phyloP scores from a whole-genome alignment of 1,140 invertebrate genomes.

The Monochamus saltuarius region DNA sequence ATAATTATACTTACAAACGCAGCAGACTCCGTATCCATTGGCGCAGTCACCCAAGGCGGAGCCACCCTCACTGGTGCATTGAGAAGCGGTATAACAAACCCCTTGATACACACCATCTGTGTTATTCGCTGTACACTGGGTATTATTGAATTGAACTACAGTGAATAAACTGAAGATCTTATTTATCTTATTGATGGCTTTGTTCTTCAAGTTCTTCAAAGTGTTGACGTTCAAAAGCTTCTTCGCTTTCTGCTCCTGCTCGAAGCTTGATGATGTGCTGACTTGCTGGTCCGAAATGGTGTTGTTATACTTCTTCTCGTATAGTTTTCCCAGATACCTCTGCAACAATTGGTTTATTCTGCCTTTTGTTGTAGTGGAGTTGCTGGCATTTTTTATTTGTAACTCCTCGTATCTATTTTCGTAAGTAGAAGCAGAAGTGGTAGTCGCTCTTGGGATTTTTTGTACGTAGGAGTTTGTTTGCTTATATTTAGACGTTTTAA shows the following conservation, averaged over 20 bases:
- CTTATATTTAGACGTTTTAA: slow-evolving; percentile 16
- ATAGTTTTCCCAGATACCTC: slow-evolving; percentile 37
- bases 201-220: slow-evolving; percentile 39
- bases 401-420: slow-evolving; percentile 19
- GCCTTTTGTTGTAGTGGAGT: slow-evolving; percentile 12
- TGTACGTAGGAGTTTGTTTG: slow-evolving; percentile 17
- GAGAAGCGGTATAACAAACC: slow-evolving; percentile 65
- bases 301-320: slow-evolving; percentile 27
- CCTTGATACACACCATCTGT: slow-evolving; percentile 60
- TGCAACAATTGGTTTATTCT: slow-evolving; percentile 35
- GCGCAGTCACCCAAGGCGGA: slow-evolving; percentile 67
- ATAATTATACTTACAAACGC: slow-evolving; percentile 37
- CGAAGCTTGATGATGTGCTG: background rate
- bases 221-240: slow-evolving; percentile 29
- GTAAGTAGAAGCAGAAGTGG: background rate
- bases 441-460: slow-evolving; percentile 24
- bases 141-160: slow-evolving; percentile 70
- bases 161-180: slow-evolving; percentile 70
- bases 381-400: background rate
- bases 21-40: slow-evolving; percentile 61
- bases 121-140: slow-evolving; percentile 56
- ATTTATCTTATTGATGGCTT: slow-evolving; percentile 44
- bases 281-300: background rate
- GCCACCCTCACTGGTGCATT: slow-evolving; percentile 65
- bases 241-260: slow-evolving; percentile 4